A percentile compares a stretch with the other conserved stretches of the same genome.
These are phyloP conservation scores for Decapterus maruadsi DNA, from an alignment of 2,797 vertebrate genomes.

Conservation along the genomic window DNA sequence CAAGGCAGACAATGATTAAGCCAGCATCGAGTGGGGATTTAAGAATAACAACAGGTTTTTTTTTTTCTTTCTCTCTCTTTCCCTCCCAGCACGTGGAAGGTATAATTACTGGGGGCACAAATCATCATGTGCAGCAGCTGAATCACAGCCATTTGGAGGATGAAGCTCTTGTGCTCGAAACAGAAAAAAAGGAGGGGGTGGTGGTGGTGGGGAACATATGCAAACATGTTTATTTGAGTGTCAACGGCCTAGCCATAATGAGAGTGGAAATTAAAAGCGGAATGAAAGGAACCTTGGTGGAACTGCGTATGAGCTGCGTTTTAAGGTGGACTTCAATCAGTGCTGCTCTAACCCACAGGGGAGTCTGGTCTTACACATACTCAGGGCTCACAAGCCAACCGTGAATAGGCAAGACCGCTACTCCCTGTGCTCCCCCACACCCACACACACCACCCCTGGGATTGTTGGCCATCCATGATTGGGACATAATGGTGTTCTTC, in stretches of 20 bases:
- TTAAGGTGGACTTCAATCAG: conserved; percentile 48
- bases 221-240: conserved; percentile 67
- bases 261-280: conserved; percentile 50
- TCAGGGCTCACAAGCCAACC: conserved; percentile 29
- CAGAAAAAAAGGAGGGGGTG: not conserved
- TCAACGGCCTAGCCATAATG: conserved; percentile 43
- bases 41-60: conserved; percentile 74
- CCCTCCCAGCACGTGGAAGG: conserved; percentile 51
- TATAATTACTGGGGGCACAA: conserved; percentile 79
- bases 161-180: conserved; percentile 50
- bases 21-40: conserved; percentile 77
- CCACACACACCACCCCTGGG: conserved; percentile 30
- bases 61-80: not conserved
- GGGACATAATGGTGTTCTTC: conserved; percentile 71
- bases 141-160: conserved; percentile 69
- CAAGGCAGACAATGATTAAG: conserved; percentile 81
- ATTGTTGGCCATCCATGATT: conserved; percentile 63
- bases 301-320: conserved; percentile 18
- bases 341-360: conserved; percentile 11
- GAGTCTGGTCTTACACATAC: conserved; percentile 28
- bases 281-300: conserved; percentile 43
- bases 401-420: conserved; percentile 39
- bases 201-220: conserved; percentile 18
- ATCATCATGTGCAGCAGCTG: conserved; percentile 71
- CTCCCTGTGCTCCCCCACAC: conserved; percentile 1